phyloP scores from a whole-genome alignment of 2,888 invertebrate genomes.

The Plagiodera versicolora region DNA sequence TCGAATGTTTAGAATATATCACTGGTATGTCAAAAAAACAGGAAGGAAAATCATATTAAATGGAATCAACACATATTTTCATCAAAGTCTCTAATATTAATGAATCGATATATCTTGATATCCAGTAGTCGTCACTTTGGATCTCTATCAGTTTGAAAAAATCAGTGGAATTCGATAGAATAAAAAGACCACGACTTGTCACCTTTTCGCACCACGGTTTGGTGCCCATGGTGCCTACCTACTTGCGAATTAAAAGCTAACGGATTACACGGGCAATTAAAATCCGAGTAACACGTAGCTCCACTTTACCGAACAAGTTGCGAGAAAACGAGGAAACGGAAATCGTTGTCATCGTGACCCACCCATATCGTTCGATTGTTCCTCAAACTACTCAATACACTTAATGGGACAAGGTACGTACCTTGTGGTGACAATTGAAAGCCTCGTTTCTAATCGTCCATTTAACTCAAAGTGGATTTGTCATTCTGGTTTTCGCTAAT shows the following conservation, averaged over 20 bases:
- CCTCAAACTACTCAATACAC: constrained; percentile 23
- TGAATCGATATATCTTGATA: too few relatives aligned
- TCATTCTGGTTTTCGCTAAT: constrained; percentile 26
- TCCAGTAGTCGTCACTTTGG: too few relatives aligned
- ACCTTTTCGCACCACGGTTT: neutral
- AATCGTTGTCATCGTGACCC: constrained; percentile 22
- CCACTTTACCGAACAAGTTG: constrained; percentile 21
- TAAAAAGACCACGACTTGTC: neutral
- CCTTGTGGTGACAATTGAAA: constrained; percentile 9
- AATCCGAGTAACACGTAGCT: constrained; percentile 11
- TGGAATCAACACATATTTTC: too few relatives aligned
- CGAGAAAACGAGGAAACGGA: constrained; percentile 40
- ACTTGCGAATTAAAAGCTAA: constrained; percentile 2
- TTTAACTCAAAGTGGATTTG: constrained; percentile 34
- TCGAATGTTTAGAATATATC: too few relatives aligned
- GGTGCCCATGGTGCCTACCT: neutral
- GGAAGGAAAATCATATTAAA: too few relatives aligned
- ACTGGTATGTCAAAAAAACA: too few relatives aligned
- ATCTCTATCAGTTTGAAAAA: too few relatives aligned
- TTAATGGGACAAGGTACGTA: constrained; percentile 2
- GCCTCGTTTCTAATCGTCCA: constrained; percentile 14
- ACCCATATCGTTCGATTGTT: constrained; percentile 28
- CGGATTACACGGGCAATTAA: constrained; percentile 10
- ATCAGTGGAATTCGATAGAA: neutral
- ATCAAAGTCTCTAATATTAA: too few relatives aligned